Base-by-base conservation (phyloP, 2,888 invertebrate species). In the Acanthococcus lagerstroemiae region DNA sequence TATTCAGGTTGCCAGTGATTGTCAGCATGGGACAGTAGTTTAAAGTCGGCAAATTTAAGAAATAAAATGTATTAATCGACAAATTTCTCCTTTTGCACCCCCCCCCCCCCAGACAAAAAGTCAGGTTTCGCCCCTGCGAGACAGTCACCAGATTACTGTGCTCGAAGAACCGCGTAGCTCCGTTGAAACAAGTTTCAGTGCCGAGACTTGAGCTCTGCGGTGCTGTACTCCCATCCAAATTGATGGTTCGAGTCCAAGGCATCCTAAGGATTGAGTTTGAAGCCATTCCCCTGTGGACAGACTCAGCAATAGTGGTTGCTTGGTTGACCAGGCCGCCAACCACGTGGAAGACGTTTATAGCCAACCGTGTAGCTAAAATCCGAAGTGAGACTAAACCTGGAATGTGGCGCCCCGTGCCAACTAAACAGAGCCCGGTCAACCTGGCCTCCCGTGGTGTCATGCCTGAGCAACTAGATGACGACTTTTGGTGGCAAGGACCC, bases 241-340 rank as follows among this genome's bases (percentile, higher is more conserved):
- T 37, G 12, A 37, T 37, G 7, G 12, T 9, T 9, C 37, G 12
- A 37, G 37, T 37, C 12, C 12, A 9, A 12, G 7, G 9, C 7
- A 37, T 37, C 37, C 12, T 37, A 12, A 37, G 12, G 37, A 12
- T 37, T 37, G 7, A 7, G 7, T 9, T 9, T 9, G 37, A 37
- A 37, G 7, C 37, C 12, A 12, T 37, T 37, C 37, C 7, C 26
- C 65, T 25, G 56, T 70, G 60, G 27, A 37, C 37, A 37, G 37
- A 37, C 12, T 37, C 37, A 9, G 37, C 7, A 37, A 37, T 37
- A 9, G 37, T 37, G 7, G 7, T 37, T 9, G 37, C 37, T 37
- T 37, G 37, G 37, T 15, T 37, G 15, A 15, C 37, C 12, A 37
- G 15, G 15, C 37, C 7, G 9, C 37, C 37, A 37, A 37, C 9